phyloP scores from a whole-genome alignment of 2,797 vertebrate genomes.

The Phrynocephalus forsythii region DNA sequence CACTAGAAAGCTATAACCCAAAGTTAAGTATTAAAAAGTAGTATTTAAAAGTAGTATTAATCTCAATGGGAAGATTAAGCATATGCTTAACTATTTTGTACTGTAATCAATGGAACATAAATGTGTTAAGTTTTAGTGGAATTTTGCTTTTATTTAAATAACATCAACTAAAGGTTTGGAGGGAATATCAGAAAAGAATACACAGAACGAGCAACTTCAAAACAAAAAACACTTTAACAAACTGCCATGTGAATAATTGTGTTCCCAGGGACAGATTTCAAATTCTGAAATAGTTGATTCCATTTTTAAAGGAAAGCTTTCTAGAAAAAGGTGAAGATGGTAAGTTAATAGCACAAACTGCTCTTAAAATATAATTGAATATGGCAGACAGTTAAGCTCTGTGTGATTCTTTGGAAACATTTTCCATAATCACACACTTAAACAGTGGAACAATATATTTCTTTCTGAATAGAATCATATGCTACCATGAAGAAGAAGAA shows the following conservation, averaged over 20 bases:
- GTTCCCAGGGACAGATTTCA: slow-evolving; percentile 64
- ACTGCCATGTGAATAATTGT: slow-evolving; percentile 37
- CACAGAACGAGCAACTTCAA: neutral
- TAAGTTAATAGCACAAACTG: slow-evolving; percentile 72
- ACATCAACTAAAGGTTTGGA: neutral
- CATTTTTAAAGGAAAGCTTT: slow-evolving; percentile 52
- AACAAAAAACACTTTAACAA: slow-evolving; percentile 38
- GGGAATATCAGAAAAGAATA: neutral
- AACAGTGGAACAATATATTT: slow-evolving; percentile 71
- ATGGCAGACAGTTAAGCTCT: slow-evolving; percentile 57
- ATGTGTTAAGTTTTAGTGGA: too few species aligned
- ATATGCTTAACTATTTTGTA: too few species aligned
- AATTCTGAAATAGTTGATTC: slow-evolving; percentile 59
- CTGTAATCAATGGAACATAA: too few species aligned
- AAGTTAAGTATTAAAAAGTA: too few species aligned
- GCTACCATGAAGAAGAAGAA: slow-evolving; percentile 54
- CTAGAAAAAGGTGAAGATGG: slow-evolving; percentile 76
- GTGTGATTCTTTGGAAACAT: slow-evolving; percentile 59
- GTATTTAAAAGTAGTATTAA: too few species aligned
- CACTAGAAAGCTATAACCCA: too few species aligned
- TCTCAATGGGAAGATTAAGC: too few species aligned
- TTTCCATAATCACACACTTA: slow-evolving; percentile 68
- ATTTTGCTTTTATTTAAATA: too few species aligned
- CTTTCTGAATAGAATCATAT: slow-evolving; percentile 56
- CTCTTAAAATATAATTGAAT: slow-evolving; percentile 73